Percentiles rank a stretch among this genome's conserved stretches.
Conservation (phyloP, 2,113 vertebrate genomes). For the Corvus cornix region DNA sequence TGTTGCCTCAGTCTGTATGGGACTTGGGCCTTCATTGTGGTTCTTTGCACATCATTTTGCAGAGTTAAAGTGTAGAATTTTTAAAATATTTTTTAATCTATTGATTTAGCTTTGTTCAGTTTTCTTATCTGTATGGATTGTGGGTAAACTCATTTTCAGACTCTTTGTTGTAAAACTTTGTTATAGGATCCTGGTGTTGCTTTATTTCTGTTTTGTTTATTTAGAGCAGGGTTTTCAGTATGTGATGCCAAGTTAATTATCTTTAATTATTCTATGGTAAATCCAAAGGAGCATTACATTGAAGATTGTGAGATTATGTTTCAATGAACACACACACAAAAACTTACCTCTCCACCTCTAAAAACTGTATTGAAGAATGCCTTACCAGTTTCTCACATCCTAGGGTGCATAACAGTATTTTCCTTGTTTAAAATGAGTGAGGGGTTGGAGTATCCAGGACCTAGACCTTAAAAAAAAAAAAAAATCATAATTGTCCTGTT, state of each 20-base stretch:
- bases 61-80: background rate
- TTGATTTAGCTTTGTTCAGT: background rate
- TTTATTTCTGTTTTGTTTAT: background rate
- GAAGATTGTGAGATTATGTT: background rate
- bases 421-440: background rate
- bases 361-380: background rate
- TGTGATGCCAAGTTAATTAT: background rate
- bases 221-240: background rate
- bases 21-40: background rate
- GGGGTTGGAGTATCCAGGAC: background rate
- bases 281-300: background rate
- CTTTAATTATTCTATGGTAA: background rate
- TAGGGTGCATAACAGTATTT: background rate
- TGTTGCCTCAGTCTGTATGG: background rate
- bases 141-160: background rate
- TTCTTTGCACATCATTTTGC: background rate
- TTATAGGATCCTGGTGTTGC: background rate
- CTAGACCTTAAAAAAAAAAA: background rate
- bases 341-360: background rate
- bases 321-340: background rate
- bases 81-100: background rate
- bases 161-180: background rate
- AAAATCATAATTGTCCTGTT: background rate
- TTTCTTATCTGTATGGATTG: background rate
- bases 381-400: background rate